Percentiles rank a stretch among this genome's conserved stretches.
Evolutionary conservation across 2,797 vertebrate species (phyloP).

Genomic region (Triplophysa bombifrons): DNA sequence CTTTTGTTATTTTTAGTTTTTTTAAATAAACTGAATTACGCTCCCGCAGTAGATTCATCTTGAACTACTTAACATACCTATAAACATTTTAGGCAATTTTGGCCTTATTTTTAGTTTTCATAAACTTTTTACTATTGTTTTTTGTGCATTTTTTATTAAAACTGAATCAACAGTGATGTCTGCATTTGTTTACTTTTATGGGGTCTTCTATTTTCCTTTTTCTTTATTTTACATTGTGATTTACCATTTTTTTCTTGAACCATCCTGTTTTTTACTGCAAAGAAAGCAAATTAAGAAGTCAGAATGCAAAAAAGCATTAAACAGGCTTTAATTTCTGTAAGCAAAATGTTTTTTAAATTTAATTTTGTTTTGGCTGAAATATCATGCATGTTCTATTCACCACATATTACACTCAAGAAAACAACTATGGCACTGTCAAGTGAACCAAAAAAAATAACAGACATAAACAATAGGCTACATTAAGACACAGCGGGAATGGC

Average conservation of each 20-base stretch:
- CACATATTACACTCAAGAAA: no score
- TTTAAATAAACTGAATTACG: no score
- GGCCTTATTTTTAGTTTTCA: not conserved
- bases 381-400: not conserved
- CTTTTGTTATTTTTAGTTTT: no score
- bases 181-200: not conserved
- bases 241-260: not conserved
- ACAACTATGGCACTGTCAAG: not conserved
- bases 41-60: no score
- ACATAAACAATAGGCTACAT: not conserved
- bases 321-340: not conserved
- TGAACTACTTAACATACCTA: no score
- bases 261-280: not conserved
- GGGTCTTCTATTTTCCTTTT: not conserved
- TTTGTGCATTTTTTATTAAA: not conserved
- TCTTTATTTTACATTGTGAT: not conserved
- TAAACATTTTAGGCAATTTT: not conserved
- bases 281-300: not conserved
- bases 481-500: slow-evolving; percentile 14
- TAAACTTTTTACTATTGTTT: not conserved
- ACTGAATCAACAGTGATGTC: not conserved
- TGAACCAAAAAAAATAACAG: not conserved
- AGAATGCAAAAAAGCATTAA: not conserved
- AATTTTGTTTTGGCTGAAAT: no score
- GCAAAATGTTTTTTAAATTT: not conserved